phyloP scores from a whole-genome alignment of 2,113 vertebrate genomes.

The Carettochelys insculpta region DNA sequence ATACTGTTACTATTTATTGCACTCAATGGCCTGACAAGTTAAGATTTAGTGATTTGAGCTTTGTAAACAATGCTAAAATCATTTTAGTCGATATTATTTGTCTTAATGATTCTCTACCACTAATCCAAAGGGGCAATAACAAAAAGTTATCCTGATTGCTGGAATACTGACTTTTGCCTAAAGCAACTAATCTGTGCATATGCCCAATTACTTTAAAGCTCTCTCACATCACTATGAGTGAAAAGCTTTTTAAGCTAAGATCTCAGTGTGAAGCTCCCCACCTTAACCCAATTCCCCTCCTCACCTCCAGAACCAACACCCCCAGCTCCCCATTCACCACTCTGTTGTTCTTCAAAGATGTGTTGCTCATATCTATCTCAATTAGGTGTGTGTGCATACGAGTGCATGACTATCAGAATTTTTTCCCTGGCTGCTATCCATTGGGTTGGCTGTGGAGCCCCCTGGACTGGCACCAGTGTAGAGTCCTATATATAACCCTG shows the following conservation, averaged over 20 bases:
- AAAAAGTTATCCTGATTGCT: background rate
- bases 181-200: accelerated
- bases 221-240: background rate
- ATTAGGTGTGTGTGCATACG: too few species aligned
- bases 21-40: background rate
- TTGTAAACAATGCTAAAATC: background rate
- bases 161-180: background rate
- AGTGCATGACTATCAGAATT: too few species aligned
- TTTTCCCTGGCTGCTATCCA: too few species aligned
- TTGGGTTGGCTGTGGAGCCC: too few species aligned
- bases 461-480: too few species aligned
- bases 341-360: too few species aligned
- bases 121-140: background rate
- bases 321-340: too few species aligned
- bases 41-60: background rate
- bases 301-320: too few species aligned
- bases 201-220: background rate
- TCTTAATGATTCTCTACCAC: background rate
- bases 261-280: background rate
- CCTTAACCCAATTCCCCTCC: too few species aligned
- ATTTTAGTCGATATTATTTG: background rate
- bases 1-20: background rate
- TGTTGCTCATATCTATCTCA: too few species aligned
- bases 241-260: background rate
- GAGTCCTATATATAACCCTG: too few species aligned